Evolutionary conservation across 2,888 invertebrate genomes (phyloP).

Genomic region (Parthenolecanium corni): DNA sequence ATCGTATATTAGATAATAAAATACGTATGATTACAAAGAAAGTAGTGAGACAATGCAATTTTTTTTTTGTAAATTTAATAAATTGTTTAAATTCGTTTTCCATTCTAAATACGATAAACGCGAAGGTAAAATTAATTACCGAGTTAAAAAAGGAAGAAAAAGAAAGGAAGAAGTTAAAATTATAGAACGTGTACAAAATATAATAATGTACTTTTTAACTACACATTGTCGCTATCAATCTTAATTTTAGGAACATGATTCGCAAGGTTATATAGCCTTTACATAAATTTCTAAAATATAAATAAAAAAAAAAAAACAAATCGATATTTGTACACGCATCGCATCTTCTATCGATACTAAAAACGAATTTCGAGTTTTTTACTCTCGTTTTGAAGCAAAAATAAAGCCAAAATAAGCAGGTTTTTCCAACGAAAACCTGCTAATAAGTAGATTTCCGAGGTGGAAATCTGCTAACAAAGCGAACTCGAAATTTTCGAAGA

Average conservation of each 20-base stretch:
- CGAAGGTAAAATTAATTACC: constrained; percentile 1
- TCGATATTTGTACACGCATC: too few relatives aligned
- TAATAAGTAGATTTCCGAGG: too few relatives aligned
- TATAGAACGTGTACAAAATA: background rate
- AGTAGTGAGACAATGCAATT: constrained; percentile 3
- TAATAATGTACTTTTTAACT: constrained; percentile 1
- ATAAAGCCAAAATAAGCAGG: too few relatives aligned
- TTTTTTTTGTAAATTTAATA: background rate
- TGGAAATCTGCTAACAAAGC: too few relatives aligned
- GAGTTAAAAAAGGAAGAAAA: background rate
- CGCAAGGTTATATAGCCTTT: constrained; percentile 10
- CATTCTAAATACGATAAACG: background rate
- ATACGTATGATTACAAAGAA: constrained; percentile 3
- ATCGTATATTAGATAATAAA: constrained; percentile 12
- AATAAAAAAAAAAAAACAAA: too few relatives aligned
- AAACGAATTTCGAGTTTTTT: too few relatives aligned
- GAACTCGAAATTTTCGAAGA: too few relatives aligned
- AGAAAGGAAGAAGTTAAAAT: background rate
- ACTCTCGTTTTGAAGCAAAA: too few relatives aligned
- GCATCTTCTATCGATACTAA: too few relatives aligned
- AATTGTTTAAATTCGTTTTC: background rate
- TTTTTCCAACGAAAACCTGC: too few relatives aligned
- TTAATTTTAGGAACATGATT: constrained; percentile 22
- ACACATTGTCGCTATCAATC: constrained; percentile 2
- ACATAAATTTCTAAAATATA: background rate